These are phyloP conservation scores for Volucella bombylans DNA, from an alignment of 2,888 invertebrate genomes.

Conservation along the genomic window DNA sequence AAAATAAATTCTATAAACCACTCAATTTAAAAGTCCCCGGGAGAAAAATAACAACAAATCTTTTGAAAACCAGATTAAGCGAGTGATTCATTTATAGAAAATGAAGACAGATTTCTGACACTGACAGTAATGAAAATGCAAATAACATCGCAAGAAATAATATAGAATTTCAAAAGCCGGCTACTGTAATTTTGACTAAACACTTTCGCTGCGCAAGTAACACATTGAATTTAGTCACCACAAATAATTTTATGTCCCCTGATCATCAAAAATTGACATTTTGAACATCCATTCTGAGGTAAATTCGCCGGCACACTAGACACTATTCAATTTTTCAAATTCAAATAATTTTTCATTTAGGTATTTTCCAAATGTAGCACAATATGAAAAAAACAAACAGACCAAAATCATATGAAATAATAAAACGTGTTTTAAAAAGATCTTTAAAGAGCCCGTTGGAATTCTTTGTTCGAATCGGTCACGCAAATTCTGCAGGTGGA, in stretches of 20 bases:
- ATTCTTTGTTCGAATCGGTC: background rate
- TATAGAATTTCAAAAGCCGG: background rate
- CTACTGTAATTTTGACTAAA: conserved; percentile 5
- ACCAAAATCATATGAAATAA: background rate
- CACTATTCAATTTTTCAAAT: background rate
- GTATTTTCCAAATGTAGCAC: conserved; percentile 10
- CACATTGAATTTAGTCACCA: background rate
- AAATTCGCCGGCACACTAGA: background rate
- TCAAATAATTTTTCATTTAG: conserved; percentile 7
- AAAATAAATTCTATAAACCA: no score
- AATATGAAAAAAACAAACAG: conserved; percentile 5
- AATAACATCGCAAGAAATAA: background rate
- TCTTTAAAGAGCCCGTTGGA: conserved; percentile 7
- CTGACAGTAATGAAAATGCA: background rate
- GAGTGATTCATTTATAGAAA: no score
- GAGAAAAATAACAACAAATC: no score
- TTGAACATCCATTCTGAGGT: background rate
- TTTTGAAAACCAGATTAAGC: no score
- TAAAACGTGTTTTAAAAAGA: conserved; percentile 3
- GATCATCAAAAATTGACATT: background rate
- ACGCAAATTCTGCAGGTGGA: background rate
- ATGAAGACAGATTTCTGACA: no score
- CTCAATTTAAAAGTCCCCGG: no score
- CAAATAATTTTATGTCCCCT: background rate
- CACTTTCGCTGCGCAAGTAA: conserved; percentile 8